Evolutionary conservation across 2,888 invertebrate genomes (phyloP).

Genomic region (Lepetodrilus schrolli): DNA sequence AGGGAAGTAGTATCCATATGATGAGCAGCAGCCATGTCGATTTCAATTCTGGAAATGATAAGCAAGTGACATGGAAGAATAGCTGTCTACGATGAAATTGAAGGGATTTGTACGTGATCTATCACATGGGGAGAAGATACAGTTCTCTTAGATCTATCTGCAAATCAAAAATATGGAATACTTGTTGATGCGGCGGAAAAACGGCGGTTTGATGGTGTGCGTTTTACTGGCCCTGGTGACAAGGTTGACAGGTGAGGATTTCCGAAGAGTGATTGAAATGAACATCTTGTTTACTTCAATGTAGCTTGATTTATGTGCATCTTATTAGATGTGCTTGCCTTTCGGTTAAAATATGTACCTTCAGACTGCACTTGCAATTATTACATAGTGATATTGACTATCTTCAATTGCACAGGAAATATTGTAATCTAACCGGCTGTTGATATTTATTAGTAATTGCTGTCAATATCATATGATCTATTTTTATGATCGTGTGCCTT

Average conservation of each 20-base stretch:
- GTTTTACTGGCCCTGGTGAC: background rate
- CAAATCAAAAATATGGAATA: background rate
- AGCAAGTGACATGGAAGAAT: background rate
- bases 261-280: too few relatives aligned
- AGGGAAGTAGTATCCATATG: background rate
- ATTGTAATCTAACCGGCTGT: too few relatives aligned
- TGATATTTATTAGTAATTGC: too few relatives aligned
- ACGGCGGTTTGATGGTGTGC: background rate
- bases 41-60: constrained; percentile 20
- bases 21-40: constrained; percentile 21
- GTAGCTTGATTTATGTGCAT: too few relatives aligned
- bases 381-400: too few relatives aligned
- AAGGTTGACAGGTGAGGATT: constrained; percentile 13
- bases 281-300: too few relatives aligned
- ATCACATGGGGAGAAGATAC: background rate
- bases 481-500: too few relatives aligned
- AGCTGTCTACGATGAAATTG: background rate
- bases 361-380: too few relatives aligned
- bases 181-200: background rate
- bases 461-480: too few relatives aligned
- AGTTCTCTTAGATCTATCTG: background rate
- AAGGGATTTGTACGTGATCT: background rate
- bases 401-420: too few relatives aligned
- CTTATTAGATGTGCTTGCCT: too few relatives aligned
- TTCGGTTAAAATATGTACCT: too few relatives aligned